Conservation (phyloP, 2,797 vertebrate species). For the Megaceryle alcyon region DNA sequence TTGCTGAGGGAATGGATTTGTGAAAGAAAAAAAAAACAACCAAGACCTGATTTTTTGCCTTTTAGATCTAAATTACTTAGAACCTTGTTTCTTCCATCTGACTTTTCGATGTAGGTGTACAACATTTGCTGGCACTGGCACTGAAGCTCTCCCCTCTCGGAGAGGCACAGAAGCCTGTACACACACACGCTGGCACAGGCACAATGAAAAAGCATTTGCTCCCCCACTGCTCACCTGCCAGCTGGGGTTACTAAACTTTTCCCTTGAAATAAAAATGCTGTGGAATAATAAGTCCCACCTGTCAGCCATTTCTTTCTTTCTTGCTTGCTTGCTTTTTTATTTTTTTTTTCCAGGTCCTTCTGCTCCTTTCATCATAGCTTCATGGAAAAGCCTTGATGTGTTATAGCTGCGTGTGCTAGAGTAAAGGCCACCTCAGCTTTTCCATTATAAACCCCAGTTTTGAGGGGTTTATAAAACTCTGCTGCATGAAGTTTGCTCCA, state of each 20-base stretch:
- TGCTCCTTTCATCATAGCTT: constrained; percentile 75
- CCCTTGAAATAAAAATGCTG: constrained; percentile 75
- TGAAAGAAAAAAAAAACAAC: background rate
- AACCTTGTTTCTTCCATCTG: constrained; percentile 24
- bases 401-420: constrained; percentile 68
- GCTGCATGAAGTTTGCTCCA: constrained; percentile 69
- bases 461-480: constrained; percentile 75
- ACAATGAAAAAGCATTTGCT: constrained; percentile 61
- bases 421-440: constrained; percentile 76
- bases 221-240: constrained; percentile 74
- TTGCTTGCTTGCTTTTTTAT: background rate
- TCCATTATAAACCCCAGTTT: constrained; percentile 76
- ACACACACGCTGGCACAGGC: constrained; percentile 51
- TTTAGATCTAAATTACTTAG: background rate
- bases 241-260: constrained; percentile 78
- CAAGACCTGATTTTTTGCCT: background rate
- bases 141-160: constrained; percentile 41
- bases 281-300: constrained; percentile 77
- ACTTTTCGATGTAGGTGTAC: background rate
- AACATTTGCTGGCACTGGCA: background rate
- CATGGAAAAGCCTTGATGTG: constrained; percentile 77
- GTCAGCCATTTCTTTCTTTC: constrained; percentile 60
- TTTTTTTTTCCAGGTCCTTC: constrained; percentile 63
- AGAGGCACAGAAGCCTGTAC: constrained; percentile 35
- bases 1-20: too few species aligned